Evolutionary conservation across 2,113 vertebrate genomes (phyloP), one percentile per base, ranked within the genome.

Genomic region (Pangasianodon hypophthalmus): DNA sequence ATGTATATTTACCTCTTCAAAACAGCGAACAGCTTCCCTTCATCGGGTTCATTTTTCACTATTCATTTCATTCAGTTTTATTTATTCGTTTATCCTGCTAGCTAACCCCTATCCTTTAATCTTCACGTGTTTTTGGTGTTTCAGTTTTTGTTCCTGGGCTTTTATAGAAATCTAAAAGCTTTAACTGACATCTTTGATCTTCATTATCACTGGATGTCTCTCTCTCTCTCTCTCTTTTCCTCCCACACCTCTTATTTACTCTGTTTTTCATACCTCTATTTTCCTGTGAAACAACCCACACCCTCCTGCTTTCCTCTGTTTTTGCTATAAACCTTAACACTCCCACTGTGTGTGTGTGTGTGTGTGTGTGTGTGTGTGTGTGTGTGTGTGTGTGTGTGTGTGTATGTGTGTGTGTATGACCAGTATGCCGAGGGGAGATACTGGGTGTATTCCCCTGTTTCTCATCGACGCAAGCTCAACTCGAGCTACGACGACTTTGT

Each of bases 401-500:
- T 92, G 69, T 99, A 98, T 98, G 98, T 94, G 96, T 88, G 14
- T 24, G 71, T 75, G 37, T 41, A 18, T 18, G 41, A 83, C 95
- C 96, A 99, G 98, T 98, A 98, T 95, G 97, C 97, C 85, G 97
- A 98, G 90, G 98, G 97, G 95, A 97, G 97, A 95, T 98, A 98
- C 94, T 99, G 98, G 98, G 97, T 98, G 95, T 99, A 97, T 92
- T 99, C 98, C 92, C 98, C 98, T 87, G 95, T 96, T 93, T 95
- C 95, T 92, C 96, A 95, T 94, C 97, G 97, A 89, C 96, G 96
- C 95, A 95, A 95, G 89, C 94, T 95, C 92, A 96, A 95, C 93
- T 95, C 95, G 90, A 95, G 84, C 88, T 73, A 41, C 44, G 24
- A 94, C 91, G 92, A 90, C 91, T 94, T 92, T 86, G 96, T 96